These are phyloP conservation scores for Tridacna gigas DNA, from an alignment of 2,888 invertebrate genomes.

Conservation along the genomic window DNA sequence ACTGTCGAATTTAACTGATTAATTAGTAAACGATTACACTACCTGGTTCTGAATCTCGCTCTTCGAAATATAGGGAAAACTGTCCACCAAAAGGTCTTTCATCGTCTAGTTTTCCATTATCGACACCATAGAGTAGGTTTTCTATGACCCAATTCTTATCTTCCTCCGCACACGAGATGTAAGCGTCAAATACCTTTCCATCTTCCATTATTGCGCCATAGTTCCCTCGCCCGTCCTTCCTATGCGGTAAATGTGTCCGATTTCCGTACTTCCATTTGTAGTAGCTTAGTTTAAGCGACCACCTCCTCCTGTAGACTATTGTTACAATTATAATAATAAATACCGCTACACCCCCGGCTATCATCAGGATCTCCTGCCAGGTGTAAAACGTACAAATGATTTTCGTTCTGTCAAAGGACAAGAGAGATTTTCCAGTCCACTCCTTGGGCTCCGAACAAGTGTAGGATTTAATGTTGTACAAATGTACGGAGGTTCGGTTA, in stretches of 20 bases:
- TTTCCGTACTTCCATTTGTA: constrained; percentile 21
- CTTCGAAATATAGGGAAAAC: constrained; percentile 65
- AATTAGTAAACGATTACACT: neutral
- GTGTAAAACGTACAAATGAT: constrained; percentile 71
- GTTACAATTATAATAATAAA: constrained; percentile 41
- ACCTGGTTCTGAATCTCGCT: constrained; percentile 55
- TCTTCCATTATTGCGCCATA: constrained; percentile 56
- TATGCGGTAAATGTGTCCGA: neutral
- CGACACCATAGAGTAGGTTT: constrained; percentile 65
- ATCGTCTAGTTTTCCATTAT: constrained; percentile 53
- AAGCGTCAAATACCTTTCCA: constrained; percentile 44
- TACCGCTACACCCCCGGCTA: constrained; percentile 41
- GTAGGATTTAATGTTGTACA: constrained; percentile 58
- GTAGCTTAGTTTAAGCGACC: constrained; percentile 59
- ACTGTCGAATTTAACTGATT: no score
- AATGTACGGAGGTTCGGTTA: constrained; percentile 89
- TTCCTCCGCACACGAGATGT: constrained; percentile 66
- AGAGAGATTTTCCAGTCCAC: constrained; percentile 67
- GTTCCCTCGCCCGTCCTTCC: constrained; percentile 35
- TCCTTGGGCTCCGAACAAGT: constrained; percentile 68
- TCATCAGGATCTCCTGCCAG: constrained; percentile 56
- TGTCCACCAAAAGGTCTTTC: constrained; percentile 63
- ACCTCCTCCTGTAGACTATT: constrained; percentile 59
- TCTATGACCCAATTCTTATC: constrained; percentile 69
- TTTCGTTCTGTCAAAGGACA: constrained; percentile 67